Percentiles rank a stretch among this genome's conserved stretches.
Evolutionary conservation across 2,888 invertebrate genomes (phyloP).

Genomic region (Dolomedes plantarius): DNA sequence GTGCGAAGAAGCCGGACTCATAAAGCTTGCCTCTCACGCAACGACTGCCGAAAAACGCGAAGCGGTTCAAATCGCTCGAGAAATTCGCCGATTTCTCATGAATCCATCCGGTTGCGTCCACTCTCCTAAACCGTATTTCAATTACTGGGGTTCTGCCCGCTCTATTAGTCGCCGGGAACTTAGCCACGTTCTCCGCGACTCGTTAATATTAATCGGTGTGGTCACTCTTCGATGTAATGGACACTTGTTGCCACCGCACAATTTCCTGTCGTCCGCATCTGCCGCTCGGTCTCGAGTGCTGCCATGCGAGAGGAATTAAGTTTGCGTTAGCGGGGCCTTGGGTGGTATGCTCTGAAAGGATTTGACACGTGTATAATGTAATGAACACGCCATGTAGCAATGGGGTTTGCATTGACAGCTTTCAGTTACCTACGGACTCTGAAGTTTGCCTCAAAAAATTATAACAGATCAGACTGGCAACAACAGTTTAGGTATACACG

Average conservation of each 20-base stretch:
- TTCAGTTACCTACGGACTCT: too few relatives aligned
- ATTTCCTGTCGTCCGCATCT: constrained; percentile 2
- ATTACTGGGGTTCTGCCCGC: not conserved
- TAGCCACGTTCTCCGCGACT: not conserved
- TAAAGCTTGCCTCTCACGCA: constrained; percentile 14
- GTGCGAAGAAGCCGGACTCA: not conserved
- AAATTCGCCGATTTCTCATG: not conserved
- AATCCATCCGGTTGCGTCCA: not conserved
- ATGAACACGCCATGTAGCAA: not conserved
- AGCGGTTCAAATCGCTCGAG: not conserved
- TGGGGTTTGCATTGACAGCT: not conserved
- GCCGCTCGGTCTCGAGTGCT: not conserved
- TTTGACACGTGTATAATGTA: not conserved
- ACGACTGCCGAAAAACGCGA: not conserved
- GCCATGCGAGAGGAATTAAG: not conserved
- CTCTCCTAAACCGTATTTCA: not conserved
- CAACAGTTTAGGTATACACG: too few relatives aligned
- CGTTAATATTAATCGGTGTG: constrained; percentile 12
- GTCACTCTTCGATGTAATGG: not conserved
- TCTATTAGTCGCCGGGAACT: not conserved
- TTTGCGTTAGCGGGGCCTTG: not conserved
- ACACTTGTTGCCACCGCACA: constrained; percentile 8
- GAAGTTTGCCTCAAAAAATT: too few relatives aligned
- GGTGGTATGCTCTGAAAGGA: not conserved
- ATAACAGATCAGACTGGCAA: too few relatives aligned